Conservation (phyloP, 2,113 vertebrate species). For the Odocoileus virginianus region DNA sequence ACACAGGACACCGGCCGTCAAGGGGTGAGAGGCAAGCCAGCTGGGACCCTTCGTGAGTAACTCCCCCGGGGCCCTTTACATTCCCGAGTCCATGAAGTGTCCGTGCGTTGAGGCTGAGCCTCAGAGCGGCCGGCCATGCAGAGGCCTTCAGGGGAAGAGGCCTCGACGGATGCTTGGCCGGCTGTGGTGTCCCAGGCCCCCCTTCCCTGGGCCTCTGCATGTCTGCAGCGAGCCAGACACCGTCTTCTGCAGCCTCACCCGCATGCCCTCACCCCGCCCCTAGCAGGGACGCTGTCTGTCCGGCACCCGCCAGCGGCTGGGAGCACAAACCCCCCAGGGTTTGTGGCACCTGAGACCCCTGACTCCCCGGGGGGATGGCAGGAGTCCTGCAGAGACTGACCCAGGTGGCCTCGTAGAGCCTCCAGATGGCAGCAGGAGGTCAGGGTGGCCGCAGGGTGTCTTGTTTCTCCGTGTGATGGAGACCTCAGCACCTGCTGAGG, state of each 20-base stretch:
- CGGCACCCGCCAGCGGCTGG: background rate
- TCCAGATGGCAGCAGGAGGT: background rate
- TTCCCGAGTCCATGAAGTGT: background rate
- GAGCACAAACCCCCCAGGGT: accelerated
- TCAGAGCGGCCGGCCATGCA: background rate
- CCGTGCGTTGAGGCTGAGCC: background rate
- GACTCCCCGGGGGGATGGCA: background rate
- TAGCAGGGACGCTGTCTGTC: background rate
- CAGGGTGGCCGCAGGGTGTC: background rate
- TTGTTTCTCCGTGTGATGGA: accelerated
- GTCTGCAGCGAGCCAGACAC: background rate
- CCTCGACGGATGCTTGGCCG: accelerated
- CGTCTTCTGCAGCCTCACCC: background rate
- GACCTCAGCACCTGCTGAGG: background rate
- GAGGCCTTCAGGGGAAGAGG: background rate
- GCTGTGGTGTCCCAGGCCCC: background rate
- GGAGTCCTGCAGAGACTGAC: background rate
- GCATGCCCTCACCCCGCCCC: accelerated
- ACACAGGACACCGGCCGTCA: background rate
- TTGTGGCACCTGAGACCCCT: background rate
- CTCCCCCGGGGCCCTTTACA: background rate
- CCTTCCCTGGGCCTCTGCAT: background rate
- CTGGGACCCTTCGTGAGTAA: background rate
- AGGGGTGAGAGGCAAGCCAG: background rate
- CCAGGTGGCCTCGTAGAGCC: background rate